Percentiles rank a stretch among this genome's conserved stretches.
Conservation (phyloP, 2,113 vertebrate species). For the Thryonomys swinderianus region DNA sequence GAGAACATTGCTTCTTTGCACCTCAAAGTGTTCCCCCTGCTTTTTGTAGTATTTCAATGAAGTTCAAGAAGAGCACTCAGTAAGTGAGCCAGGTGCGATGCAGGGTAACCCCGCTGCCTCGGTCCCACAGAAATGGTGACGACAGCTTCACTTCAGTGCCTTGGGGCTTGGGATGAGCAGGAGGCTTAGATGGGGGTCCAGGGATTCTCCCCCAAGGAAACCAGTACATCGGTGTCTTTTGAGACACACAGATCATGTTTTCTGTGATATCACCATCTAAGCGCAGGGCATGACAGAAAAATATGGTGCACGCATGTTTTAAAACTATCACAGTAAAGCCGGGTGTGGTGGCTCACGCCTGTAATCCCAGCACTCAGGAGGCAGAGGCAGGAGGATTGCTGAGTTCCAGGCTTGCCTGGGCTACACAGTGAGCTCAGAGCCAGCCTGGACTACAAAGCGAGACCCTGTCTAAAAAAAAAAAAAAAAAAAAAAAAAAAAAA, state of each 20-base stretch:
- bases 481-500: no score
- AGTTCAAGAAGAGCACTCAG: slow-evolving; percentile 11
- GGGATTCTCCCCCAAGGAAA: background rate
- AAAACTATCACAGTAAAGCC: background rate
- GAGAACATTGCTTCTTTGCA: slow-evolving; percentile 50
- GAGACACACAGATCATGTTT: background rate
- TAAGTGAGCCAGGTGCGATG: background rate
- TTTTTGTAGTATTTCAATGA: slow-evolving; percentile 53
- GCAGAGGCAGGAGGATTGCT: no score
- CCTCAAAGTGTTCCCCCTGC: background rate
- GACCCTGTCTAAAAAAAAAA: no score
- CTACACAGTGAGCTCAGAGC: no score
- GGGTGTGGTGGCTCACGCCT: no score
- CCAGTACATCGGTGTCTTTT: background rate
- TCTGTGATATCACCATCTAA: background rate
- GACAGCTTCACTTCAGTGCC: background rate
- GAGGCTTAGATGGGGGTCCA: background rate
- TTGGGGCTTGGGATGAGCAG: background rate
- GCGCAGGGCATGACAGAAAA: background rate
- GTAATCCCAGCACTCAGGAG: no score
- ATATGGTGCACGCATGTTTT: background rate
- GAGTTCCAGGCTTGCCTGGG: no score
- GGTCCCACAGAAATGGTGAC: background rate
- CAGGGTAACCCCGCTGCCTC: background rate
- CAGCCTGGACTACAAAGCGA: no score